phyloP scores from a whole-genome alignment of 2,113 vertebrate genomes.

The Pelusios castaneus region DNA sequence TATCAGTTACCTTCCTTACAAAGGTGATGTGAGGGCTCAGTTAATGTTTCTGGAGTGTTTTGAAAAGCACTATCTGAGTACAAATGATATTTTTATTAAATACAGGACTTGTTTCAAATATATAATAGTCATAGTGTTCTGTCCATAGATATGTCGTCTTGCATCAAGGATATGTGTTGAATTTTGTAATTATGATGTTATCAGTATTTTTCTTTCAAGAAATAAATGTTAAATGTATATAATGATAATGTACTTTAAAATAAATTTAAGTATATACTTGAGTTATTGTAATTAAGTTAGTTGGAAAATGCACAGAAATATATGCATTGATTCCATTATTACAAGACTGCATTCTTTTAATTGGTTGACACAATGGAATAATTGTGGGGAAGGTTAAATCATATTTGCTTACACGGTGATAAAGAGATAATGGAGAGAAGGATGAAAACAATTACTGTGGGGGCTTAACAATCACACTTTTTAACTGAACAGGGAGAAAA shows the following conservation, averaged over 20 bases:
- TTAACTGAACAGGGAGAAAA: constrained; percentile 33
- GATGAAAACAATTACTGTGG: constrained; percentile 28
- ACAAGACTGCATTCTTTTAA: constrained; percentile 24
- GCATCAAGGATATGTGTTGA: constrained; percentile 50
- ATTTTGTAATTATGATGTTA: not conserved
- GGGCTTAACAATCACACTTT: constrained; percentile 45
- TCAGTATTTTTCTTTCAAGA: not conserved
- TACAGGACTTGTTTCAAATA: not conserved
- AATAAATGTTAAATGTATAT: constrained; percentile 3
- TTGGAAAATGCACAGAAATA: constrained; percentile 32
- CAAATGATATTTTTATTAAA: not conserved
- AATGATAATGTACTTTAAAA: constrained; percentile 19
- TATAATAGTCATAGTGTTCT: not conserved
- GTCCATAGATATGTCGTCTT: not conserved
- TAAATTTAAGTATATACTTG: not conserved
- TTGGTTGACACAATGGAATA: constrained; percentile 42
- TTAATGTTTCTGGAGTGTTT: not conserved
- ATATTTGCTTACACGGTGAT: constrained; percentile 41
- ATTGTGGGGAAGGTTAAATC: not conserved
- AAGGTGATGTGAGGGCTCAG: not conserved
- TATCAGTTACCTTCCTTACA: not conserved
- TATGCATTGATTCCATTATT: constrained; percentile 48
- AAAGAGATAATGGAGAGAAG: constrained; percentile 34
- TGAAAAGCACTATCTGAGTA: not conserved
- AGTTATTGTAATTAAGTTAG: constrained; percentile 51